Conservation (phyloP, 2,888 invertebrate genomes). For the Drosophila niveifrons region DNA sequence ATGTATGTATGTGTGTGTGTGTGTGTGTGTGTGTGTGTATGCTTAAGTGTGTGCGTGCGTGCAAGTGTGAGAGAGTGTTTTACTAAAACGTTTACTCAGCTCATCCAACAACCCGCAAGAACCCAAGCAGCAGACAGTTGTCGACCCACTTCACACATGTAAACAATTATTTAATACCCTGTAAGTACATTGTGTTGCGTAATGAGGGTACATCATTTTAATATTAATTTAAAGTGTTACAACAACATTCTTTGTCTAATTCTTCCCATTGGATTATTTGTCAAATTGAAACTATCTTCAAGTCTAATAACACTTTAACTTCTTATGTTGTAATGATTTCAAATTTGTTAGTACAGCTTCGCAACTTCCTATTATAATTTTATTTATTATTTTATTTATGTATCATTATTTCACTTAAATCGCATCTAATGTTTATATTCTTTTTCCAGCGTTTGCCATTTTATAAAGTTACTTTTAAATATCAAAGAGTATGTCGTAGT, state of each 20-base stretch:
- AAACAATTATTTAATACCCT: constrained; percentile 64
- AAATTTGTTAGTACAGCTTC: too few species aligned
- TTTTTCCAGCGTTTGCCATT: too few species aligned
- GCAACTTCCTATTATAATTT: too few species aligned
- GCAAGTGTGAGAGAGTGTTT: constrained; percentile 23
- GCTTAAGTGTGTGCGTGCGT: not conserved
- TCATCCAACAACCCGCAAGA: constrained; percentile 37
- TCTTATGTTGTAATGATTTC: too few species aligned
- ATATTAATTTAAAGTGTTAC: not conserved
- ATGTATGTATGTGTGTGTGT: constrained; percentile 46
- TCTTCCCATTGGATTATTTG: too few species aligned
- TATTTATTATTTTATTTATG: too few species aligned
- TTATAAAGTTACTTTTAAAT: too few species aligned
- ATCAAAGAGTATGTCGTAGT: constrained; percentile 5
- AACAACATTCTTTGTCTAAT: not conserved
- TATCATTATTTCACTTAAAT: too few species aligned
- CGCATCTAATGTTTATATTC: too few species aligned
- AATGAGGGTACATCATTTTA: not conserved
- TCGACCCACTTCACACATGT: constrained; percentile 53
- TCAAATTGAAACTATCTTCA: too few species aligned
- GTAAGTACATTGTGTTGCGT: not conserved
- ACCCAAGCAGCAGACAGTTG: constrained; percentile 32
- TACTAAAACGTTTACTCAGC: constrained; percentile 45
- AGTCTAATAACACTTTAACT: too few species aligned
- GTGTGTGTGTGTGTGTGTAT: constrained; percentile 1